phyloP scores from a whole-genome alignment of 2,888 invertebrate species.

The Troides aeacus region DNA sequence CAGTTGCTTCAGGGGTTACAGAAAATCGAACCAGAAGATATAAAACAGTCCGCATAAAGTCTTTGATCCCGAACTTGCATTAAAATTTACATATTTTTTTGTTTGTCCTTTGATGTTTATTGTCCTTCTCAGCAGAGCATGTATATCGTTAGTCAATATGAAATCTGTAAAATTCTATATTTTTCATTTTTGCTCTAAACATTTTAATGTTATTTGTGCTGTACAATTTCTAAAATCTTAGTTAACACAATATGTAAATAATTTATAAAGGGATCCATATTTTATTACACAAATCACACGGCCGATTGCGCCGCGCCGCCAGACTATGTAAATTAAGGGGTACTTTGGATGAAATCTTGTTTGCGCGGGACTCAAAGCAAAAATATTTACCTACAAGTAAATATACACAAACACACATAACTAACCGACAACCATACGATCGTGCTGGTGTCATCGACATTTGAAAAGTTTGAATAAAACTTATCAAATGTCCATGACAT shows the following conservation, averaged over 20 bases:
- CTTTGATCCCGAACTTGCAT: slow-evolving; percentile 71
- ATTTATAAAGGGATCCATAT: slow-evolving; percentile 12
- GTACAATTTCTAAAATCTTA: no score
- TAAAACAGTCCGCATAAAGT: slow-evolving; percentile 41
- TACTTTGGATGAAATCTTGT: slow-evolving; percentile 31
- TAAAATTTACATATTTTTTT: slow-evolving; percentile 76
- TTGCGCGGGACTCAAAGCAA: slow-evolving; percentile 25
- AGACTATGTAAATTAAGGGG: slow-evolving; percentile 44
- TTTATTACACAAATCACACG: slow-evolving; percentile 2
- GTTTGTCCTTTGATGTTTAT: slow-evolving; percentile 72
- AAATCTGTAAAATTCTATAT: slow-evolving; percentile 13
- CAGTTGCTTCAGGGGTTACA: slow-evolving; percentile 3
- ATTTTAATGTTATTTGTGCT: no score
- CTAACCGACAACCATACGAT: neutral
- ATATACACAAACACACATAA: neutral
- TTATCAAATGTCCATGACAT: no score
- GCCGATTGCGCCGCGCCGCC: slow-evolving; percentile 67
- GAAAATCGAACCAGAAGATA: slow-evolving; percentile 45
- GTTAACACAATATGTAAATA: neutral
- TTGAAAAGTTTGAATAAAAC: no score
- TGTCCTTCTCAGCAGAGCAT: slow-evolving; percentile 60
- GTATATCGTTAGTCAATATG: slow-evolving; percentile 47
- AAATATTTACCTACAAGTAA: slow-evolving; percentile 47
- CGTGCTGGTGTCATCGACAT: no score
- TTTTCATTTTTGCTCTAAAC: no score